Base-by-base conservation (phyloP, 2,113 vertebrate genomes). In the Actinemys pallida region DNA sequence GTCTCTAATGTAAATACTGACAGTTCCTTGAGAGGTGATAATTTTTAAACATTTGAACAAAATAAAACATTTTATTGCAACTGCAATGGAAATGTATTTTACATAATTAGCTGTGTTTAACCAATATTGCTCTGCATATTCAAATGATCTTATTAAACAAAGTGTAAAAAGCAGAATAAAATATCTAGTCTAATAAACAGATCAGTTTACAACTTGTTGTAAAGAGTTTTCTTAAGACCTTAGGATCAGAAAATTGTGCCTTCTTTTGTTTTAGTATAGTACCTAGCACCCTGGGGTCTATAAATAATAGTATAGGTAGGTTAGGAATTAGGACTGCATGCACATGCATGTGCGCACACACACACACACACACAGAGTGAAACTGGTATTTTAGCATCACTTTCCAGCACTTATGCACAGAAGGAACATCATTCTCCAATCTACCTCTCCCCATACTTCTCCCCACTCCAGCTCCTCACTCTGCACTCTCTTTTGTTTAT, bases 1-100 rank as follows among this genome's bases (percentile, higher is more conserved):
- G 29, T 52, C 90, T 25, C 62, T 88, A 83, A 95, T 69, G 62
- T 76, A 94, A 95, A 96, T 45, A 91, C 1, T 78, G 52, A 31
- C 69, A 92, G 90, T 91, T 89, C 89, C 90, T 92, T 96, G 57
- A 98, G 88, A 92, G 86, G n/a, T 65, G 93, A 29, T 94, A 84
- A 87, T n/a, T 78, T 49, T 42, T 45, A 86, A 92, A 94, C 56
- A 72, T 31, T 91, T 89, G 75, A 95, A 42, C 45, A 96, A 84
- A 96, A 90, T 62, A 90, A 88, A 96, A 93, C 72, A 59, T 94
- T 84, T 93, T 80, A 94, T 82, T 79, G 75, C 42, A 88, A 88
- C 47, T 20, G 27, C 35, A 81, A 96, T 72, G 62, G 52, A 92
- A 95, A 90, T 24, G 1, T 4, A 88, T 94, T 90, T 59, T 75